A percentile compares a stretch with the other conserved stretches of the same genome.
Conservation (phyloP, 2,888 invertebrate species). For the Xylocampa areola region DNA sequence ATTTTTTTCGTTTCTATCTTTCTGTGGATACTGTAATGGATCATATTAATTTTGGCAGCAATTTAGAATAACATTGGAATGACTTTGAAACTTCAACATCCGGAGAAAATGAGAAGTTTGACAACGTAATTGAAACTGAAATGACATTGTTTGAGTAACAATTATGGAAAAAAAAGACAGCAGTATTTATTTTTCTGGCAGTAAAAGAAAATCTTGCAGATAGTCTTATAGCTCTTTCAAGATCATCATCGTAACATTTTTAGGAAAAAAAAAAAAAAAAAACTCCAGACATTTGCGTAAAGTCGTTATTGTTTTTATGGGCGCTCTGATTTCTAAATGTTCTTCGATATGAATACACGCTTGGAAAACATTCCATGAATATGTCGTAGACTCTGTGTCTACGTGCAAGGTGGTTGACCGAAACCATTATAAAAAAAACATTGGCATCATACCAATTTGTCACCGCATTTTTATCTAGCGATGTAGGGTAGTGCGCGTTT, state of each 20-base stretch:
- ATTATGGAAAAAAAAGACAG: too few species aligned
- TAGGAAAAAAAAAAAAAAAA: conserved; percentile 1
- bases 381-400: conserved; percentile 59
- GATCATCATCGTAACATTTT: conserved; percentile 1
- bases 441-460: conserved; percentile 63
- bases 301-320: conserved; percentile 42
- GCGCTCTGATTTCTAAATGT: conserved; percentile 35
- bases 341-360: conserved; percentile 34
- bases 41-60: neutral
- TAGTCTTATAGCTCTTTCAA: neutral
- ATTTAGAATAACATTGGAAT: neutral
- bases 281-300: conserved; percentile 17
- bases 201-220: neutral
- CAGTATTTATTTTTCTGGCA: neutral
- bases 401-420: conserved; percentile 64
- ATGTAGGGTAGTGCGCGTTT: conserved; percentile 36
- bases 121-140: neutral
- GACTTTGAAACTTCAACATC: neutral
- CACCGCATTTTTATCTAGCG: conserved; percentile 47
- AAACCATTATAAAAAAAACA: conserved; percentile 56
- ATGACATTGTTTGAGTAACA: neutral
- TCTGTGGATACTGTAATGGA: neutral
- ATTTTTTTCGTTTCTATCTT: neutral
- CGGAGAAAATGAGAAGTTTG: neutral
- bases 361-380: conserved; percentile 36